Evolutionary conservation across 2,888 invertebrate genomes (phyloP), one percentile per base, ranked within the genome.

Genomic region (Pristionchus exspectatus): DNA sequence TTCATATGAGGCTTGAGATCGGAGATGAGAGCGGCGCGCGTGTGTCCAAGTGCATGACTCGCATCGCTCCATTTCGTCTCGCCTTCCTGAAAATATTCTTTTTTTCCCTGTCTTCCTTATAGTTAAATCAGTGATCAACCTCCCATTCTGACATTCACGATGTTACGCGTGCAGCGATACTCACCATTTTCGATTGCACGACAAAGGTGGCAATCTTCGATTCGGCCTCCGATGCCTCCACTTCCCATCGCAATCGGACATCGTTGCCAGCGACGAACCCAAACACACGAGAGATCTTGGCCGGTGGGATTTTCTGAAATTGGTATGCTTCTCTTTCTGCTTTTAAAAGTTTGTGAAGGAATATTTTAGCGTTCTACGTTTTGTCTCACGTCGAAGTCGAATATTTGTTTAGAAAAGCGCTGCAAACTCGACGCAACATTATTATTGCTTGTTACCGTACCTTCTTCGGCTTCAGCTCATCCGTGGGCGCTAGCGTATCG

Each of bases 21-120:
- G 30, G 91, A 91, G 81, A 94, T 90, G 16, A 94, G 94, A 10
- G 92, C 91, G 1, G 94, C 94, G 38, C 93, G 89, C 0, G 94
- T 93, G 90, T 94, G 94, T 3, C 92, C 91, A 59, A 90, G 92
- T 0, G 93, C 91, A 63, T 89, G 87, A 24, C 92, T 93, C 18
- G 91, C 91, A 74, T 92, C 93, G 50, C 91, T 90, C 93, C 94
- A 91, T 56, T 84, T 86, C 14, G 72, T 54, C 21, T 77, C 50
- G 59, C 66, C 83, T 24, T 88, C 87, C 87, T 87, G 66, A 12
- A 44, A 44, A 10, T 27, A 1, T 56, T 56, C 56, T 2, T 56
- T 18, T 16, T 9, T 56, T 9, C 7, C 56, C 7, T 16, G 56
- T 56, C 56, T 56, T 56, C 56, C 18, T 56, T 9, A 56, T 56